phyloP scores from a whole-genome alignment of 2,113 vertebrate species.

The Otocyon megalotis region DNA sequence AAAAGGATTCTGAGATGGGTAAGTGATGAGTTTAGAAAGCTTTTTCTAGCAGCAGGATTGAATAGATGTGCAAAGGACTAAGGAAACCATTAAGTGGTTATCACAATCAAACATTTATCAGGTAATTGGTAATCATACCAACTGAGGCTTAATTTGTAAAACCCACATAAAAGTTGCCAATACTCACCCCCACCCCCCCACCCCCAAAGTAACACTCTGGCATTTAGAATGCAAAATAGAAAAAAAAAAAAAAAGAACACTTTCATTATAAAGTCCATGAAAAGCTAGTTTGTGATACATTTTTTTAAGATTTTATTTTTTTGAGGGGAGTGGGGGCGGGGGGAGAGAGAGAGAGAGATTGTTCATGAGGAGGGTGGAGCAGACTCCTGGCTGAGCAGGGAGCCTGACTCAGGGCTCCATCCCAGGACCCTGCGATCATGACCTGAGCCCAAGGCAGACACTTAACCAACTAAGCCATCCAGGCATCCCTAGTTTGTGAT shows the following conservation, averaged over 20 bases:
- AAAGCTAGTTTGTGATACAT: slow-evolving; percentile 65
- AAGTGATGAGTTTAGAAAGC: neutral
- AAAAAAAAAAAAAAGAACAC: neutral
- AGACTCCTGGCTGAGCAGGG: no score
- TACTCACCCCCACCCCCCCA: neutral
- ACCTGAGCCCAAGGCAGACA: no score
- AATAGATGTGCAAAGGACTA: neutral
- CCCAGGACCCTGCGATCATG: no score
- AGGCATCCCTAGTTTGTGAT: slow-evolving; percentile 61
- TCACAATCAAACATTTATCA: neutral
- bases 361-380: no score
- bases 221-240: slow-evolving; percentile 55
- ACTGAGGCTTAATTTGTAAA: slow-evolving; percentile 39
- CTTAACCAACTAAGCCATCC: no score
- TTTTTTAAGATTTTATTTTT: no score
- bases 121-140: neutral
- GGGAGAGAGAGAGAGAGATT: no score
- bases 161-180: slow-evolving; percentile 41
- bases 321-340: no score
- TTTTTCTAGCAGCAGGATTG: neutral
- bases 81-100: slow-evolving; percentile 35
- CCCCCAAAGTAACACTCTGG: neutral
- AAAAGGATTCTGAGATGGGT: neutral
- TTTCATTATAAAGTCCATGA: slow-evolving; percentile 7
- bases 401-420: no score